Evolutionary conservation across 2,888 invertebrate species (phyloP), one percentile per base, ranked within the genome.

Genomic region (Gisinianus flammeolus): DNA sequence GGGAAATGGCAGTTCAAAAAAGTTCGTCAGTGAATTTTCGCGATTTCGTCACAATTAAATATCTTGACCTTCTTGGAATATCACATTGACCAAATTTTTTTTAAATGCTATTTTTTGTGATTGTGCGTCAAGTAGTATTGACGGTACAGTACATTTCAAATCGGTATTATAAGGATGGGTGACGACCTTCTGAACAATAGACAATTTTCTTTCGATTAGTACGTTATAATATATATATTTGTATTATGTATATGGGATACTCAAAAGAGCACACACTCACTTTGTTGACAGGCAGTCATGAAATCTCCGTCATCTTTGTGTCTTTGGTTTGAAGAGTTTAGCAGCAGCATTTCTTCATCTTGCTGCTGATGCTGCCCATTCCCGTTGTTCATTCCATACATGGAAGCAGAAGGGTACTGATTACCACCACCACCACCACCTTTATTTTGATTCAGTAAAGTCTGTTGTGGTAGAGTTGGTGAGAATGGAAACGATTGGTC

Each of bases 221-320:
- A 16, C 5, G n/a, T 54, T 4, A 54, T 12, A 8, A 54, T 54
- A 54, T 54, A 5, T 3, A 16, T n/a, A 54, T 54, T 54, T n/a
- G 5, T 31, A 31, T n/a, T 31, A 5, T 10, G 19, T 31, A 30
- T 10, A 33, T 26, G 24, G n/a, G 16, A 44, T 19, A 24, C 33
- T 73, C 3, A 54, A 54, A 3, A n/a, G 8, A 54, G 5, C 8
- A 54, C 16, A 54, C 52, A 26, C 81, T 66, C 79, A 83, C 84
- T 84, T 75, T 84, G 84, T 69, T 90, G 90, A 85, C 91, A 89
- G 1, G 90, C 89, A 22, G 91, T 88, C 82, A 92, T 89, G 83
- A 91, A 91, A 83, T 92, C 92, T 62, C 89, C 88, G 67, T 91
- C 90, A 66, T 91, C 91, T 85, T 90, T 90, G 30, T 85, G 82